A percentile compares a stretch with the other conserved stretches of the same genome.
Evolutionary conservation across 1,140 invertebrate species (phyloP).

Genomic region (Homalodisca vitripennis): DNA sequence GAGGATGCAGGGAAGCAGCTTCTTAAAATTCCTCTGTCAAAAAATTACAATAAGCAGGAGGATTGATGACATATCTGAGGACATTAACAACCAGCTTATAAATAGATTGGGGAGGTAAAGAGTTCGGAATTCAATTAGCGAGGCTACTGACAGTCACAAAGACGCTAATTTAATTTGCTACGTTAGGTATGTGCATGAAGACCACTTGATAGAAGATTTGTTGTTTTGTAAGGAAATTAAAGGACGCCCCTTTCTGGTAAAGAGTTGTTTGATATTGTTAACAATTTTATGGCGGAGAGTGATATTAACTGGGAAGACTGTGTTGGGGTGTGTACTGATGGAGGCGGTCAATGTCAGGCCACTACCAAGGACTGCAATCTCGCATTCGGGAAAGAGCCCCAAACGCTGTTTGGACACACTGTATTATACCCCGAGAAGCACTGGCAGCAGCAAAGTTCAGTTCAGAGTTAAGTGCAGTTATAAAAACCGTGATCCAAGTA

Average conservation of each 20-base stretch:
- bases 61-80: too few relatives aligned
- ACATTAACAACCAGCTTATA: neutral
- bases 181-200: conserved; percentile 14
- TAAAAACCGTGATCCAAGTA: neutral
- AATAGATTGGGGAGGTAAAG: neutral
- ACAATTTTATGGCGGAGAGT: neutral
- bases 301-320: neutral
- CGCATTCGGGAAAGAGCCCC: neutral
- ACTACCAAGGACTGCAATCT: neutral
- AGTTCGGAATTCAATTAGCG: neutral
- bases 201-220: neutral
- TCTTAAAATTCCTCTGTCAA: too few relatives aligned
- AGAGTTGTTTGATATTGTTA: neutral
- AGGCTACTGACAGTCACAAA: conserved; percentile 22
- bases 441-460: neutral
- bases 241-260: neutral
- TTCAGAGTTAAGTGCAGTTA: neutral
- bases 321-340: neutral
- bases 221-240: neutral
- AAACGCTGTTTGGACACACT: neutral
- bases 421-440: neutral
- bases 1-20: too few relatives aligned
- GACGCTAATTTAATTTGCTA: conserved; percentile 2
- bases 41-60: too few relatives aligned
- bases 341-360: neutral